These are phyloP conservation scores for Meiosimyza platycephala DNA, from an alignment of 2,888 invertebrate species.

Conservation along the genomic window DNA sequence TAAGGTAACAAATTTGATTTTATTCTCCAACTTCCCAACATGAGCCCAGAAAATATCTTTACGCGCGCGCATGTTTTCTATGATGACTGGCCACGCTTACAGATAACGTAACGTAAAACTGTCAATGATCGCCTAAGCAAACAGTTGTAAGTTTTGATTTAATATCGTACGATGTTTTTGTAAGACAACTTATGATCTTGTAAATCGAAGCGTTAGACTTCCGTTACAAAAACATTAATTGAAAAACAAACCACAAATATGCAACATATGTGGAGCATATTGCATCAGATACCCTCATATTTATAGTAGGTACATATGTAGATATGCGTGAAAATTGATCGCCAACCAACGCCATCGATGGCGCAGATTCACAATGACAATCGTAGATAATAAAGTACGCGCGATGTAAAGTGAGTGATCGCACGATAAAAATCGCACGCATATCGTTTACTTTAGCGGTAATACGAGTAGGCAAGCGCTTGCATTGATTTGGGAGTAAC, in stretches of 20 bases:
- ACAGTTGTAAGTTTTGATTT: constrained; percentile 15
- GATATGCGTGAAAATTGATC: too few relatives aligned
- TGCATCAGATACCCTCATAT: constrained; percentile 11
- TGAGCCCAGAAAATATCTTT: not conserved
- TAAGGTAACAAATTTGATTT: not conserved
- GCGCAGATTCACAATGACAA: not conserved
- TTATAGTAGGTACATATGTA: too few relatives aligned
- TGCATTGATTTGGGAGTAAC: not conserved
- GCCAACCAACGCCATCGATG: not conserved
- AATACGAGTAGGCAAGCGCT: not conserved
- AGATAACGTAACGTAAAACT: not conserved
- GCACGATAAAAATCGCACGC: not conserved
- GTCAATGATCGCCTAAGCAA: constrained; percentile 19
- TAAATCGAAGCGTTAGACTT: constrained; percentile 24
- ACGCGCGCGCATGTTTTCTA: too few relatives aligned
- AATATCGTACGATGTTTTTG: constrained; percentile 5
- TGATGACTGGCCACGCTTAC: not conserved
- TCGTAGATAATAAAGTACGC: not conserved
- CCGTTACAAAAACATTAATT: constrained; percentile 7
- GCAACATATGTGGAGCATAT: constrained; percentile 9
- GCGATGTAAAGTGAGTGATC: not conserved
- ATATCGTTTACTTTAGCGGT: not conserved
- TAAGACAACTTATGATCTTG: not conserved
- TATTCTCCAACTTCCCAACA: too few relatives aligned
- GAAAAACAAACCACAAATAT: not conserved